A percentile compares a stretch with the other conserved stretches of the same genome.
phyloP scores from a whole-genome alignment of 2,797 vertebrate species.

The Gadopsis marmoratus region DNA sequence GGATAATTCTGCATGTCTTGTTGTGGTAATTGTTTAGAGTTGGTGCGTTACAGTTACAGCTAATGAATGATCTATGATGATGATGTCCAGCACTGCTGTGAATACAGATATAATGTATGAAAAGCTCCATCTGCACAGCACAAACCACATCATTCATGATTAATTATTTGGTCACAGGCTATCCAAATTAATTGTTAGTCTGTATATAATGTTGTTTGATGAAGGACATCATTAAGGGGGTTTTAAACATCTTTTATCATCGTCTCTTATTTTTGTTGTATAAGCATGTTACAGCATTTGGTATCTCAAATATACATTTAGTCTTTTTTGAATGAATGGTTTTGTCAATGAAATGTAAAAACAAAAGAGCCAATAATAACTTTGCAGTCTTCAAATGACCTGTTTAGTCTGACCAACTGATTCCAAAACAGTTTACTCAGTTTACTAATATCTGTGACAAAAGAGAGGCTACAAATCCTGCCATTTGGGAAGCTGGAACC shows the following conservation, averaged over 20 bases:
- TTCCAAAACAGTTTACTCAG: neutral
- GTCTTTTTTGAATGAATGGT: neutral
- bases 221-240: neutral
- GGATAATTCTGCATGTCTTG: constrained; percentile 31
- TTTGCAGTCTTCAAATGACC: neutral
- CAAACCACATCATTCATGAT: constrained; percentile 8
- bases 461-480: neutral
- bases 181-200: constrained; percentile 15
- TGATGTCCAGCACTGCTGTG: constrained; percentile 26
- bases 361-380: neutral
- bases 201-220: constrained; percentile 9
- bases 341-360: neutral
- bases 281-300: neutral
- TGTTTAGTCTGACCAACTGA: neutral
- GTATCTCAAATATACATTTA: neutral
- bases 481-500: neutral
- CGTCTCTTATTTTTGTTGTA: neutral
- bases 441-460: neutral
- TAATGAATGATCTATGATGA: constrained; percentile 46
- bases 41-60: constrained; percentile 24
- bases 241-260: too few species aligned
- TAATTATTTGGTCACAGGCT: constrained; percentile 3
- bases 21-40: constrained; percentile 53
- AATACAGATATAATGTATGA: constrained; percentile 15
- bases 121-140: constrained; percentile 9